A percentile compares a stretch with the other conserved stretches of the same genome.
Conservation (phyloP, 1,140 invertebrate species). For the Gryllus bimaculatus region DNA sequence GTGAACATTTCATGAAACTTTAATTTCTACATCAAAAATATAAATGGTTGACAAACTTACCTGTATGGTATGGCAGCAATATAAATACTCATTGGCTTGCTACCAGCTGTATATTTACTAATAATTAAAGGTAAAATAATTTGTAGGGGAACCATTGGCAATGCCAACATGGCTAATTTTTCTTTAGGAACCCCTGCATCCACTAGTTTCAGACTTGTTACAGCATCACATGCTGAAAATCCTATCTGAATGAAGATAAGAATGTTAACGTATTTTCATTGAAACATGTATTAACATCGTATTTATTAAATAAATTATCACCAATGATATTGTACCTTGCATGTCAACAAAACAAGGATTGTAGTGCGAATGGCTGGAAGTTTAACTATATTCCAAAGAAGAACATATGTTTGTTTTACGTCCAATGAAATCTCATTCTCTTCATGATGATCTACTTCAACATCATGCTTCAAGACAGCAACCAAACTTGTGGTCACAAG, state of each 20-base stretch:
- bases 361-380: conserved; percentile 71
- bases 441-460: conserved; percentile 29
- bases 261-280: too few relatives aligned
- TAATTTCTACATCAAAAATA: neutral
- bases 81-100: conserved; percentile 79
- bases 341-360: conserved; percentile 74
- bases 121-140: conserved; percentile 86
- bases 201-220: conserved; percentile 88
- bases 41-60: conserved; percentile 30
- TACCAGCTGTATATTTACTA: conserved; percentile 78
- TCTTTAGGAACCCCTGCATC: conserved; percentile 94
- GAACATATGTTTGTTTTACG: conserved; percentile 73
- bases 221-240: conserved; percentile 91
- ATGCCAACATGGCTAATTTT: conserved; percentile 79
- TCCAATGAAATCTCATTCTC: conserved; percentile 43
- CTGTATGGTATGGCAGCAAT: conserved; percentile 81
- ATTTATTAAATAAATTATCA: neutral
- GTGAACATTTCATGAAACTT: neutral
- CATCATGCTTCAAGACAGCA: conserved; percentile 80
- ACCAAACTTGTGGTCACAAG: conserved; percentile 84
- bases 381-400: conserved; percentile 74
- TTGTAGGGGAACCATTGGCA: conserved; percentile 90
- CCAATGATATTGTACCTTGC: conserved; percentile 58
- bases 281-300: neutral
- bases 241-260: conserved; percentile 59